phyloP scores from a whole-genome alignment of 1,140 invertebrate species.

The Mya arenaria region DNA sequence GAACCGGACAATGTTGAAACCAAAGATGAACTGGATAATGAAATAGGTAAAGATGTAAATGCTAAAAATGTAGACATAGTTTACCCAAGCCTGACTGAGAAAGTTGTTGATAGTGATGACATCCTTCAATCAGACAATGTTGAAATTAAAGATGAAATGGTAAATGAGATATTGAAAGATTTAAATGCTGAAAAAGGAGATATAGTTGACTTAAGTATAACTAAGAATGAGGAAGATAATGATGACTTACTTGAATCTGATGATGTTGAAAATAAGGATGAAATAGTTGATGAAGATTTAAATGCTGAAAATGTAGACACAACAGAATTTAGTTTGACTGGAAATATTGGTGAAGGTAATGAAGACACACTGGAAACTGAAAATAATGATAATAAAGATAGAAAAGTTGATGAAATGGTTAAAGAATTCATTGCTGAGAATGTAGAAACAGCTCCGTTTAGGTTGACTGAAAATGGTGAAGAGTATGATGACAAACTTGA shows the following conservation, averaged over 20 bases:
- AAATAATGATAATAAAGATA: slow-evolving; percentile 1
- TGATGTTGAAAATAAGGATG: background rate
- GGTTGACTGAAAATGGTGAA: background rate
- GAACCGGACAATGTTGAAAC: no score
- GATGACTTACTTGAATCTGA: background rate
- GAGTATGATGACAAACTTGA: background rate
- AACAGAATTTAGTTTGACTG: no score
- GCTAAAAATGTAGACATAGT: background rate
- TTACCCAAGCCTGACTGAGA: background rate
- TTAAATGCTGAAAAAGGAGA: background rate
- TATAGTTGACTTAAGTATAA: background rate
- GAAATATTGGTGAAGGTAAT: no score
- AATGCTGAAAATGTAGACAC: background rate
- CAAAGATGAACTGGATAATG: background rate
- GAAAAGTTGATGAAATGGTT: slow-evolving; percentile 17
- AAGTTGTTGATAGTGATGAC: background rate
- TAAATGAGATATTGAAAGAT: background rate
- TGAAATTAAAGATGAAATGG: background rate
- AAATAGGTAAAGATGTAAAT: background rate
- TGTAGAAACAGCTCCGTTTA: no score
- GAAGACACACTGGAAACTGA: no score
- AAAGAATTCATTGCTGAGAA: background rate
- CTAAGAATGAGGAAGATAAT: background rate
- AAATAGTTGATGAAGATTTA: background rate
- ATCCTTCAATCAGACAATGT: background rate